These are phyloP conservation scores for Malthinus flaveolus DNA, from an alignment of 2,888 invertebrate species.

Conservation along the genomic window DNA sequence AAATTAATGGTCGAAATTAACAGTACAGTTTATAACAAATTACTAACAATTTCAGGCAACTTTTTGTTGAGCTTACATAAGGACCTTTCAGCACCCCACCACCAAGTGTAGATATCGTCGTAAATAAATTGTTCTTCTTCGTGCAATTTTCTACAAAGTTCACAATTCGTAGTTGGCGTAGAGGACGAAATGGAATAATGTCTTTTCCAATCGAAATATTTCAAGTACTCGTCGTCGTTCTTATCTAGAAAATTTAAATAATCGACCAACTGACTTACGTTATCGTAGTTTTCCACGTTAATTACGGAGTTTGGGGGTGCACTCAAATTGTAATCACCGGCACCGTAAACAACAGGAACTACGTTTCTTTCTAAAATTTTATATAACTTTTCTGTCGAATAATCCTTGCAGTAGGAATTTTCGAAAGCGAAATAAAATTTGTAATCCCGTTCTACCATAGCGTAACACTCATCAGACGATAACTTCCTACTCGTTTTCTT, in stretches of 20 bases:
- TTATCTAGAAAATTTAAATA: constrained; percentile 24
- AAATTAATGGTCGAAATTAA: too few species aligned
- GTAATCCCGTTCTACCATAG: constrained; percentile 52
- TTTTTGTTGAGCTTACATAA: too few species aligned
- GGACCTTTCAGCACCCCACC: too few species aligned
- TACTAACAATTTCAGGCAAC: too few species aligned
- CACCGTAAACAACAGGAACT: constrained; percentile 33
- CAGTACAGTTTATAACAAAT: too few species aligned
- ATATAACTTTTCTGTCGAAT: constrained; percentile 34
- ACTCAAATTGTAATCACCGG: constrained; percentile 21
- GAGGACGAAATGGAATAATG: constrained; percentile 8
- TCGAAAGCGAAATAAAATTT: constrained; percentile 35
- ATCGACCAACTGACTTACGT: constrained; percentile 21
- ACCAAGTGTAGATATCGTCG: too few species aligned
- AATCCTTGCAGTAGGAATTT: constrained; percentile 33
- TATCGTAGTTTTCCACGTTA: constrained; percentile 23
- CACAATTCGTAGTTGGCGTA: too few species aligned
- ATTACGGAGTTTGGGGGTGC: constrained; percentile 33
- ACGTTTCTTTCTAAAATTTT: constrained; percentile 21
- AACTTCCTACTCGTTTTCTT: constrained; percentile 53
- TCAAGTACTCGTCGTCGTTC: constrained; percentile 23
- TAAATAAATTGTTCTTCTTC: too few species aligned
- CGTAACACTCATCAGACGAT: constrained; percentile 49
- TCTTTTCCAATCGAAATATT: constrained; percentile 34
- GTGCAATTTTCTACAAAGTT: too few species aligned